Base-by-base conservation (phyloP, 2,888 invertebrate species). In the Subacronicta megacephala region DNA sequence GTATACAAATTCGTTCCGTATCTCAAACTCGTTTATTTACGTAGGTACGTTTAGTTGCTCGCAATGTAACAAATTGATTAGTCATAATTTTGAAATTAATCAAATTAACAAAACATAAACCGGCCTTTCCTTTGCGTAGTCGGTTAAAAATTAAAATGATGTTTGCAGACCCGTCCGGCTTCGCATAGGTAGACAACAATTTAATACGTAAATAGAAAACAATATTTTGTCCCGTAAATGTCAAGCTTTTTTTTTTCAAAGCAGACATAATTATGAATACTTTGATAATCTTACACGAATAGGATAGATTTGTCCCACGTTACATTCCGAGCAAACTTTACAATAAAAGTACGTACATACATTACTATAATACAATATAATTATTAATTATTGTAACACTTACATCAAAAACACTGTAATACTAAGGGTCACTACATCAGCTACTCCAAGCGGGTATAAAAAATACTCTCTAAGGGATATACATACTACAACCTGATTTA, bases 401-500 rank as follows among this genome's bases (percentile, higher is more conserved):
- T 69, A 77, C 65, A 66, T 59, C 59, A 66, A 74, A 65, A 73
- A 71, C 47, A 55, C 70, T 53, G 67, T 74, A 79, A 69, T 62
- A 62, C 72, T 72, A 72, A 57, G 36, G 60, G 66, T 78, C 77
- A 77, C 80, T 68, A 77, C 59, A 51, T 54, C 60, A 55, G 53
- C 59, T 62, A 60, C 52, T 61, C 51, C 80, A 87, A 87, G 87
- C 88, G 79, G 88, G 89, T 89, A 89, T 84, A 89, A 90, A 87
- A 72, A 89, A 88, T 88, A 89, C 77, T 84, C 83, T 89, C 85
- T 85, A 29, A 67, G 68, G 59, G 44, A 52, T 60, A 57, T 72
- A 78, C 80, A 79, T 57, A 57, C 84, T 84, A 84, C 84, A 77
- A 83, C 80, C 79, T 75, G 78, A 52, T 47, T 51, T 73, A 47